phyloP scores from a whole-genome alignment of 2,888 invertebrate genomes.

The Mimas tiliae region DNA sequence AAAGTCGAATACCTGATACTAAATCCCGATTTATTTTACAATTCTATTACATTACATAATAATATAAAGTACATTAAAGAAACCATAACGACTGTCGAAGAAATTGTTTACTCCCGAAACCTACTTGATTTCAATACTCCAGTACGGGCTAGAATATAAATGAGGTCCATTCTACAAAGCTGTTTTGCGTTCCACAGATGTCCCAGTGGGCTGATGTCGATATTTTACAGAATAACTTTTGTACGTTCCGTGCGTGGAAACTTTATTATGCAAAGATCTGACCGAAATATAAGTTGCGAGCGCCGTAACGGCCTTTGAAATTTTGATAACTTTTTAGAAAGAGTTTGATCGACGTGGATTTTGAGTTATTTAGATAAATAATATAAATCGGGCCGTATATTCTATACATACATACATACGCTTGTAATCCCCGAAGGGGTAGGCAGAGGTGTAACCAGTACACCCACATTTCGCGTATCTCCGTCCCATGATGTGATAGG shows the following conservation, averaged over 20 bases:
- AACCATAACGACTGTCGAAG: not conserved
- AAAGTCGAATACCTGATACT: not conserved
- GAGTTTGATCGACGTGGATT: not conserved
- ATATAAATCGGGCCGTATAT: no score
- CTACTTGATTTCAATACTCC: conserved; percentile 37
- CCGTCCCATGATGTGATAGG: no score
- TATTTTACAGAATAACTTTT: conserved; percentile 29
- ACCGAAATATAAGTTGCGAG: not conserved
- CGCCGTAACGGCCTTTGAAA: not conserved
- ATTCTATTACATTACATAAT: not conserved
- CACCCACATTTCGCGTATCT: no score
- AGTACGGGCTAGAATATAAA: conserved; percentile 35
- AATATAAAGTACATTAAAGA: not conserved
- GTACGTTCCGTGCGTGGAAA: conserved; percentile 7
- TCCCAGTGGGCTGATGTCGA: conserved; percentile 25
- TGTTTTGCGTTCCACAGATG: conserved; percentile 31
- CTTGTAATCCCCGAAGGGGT: no score
- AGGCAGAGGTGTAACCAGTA: no score
- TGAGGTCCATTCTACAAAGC: conserved; percentile 34
- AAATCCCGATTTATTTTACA: not conserved
- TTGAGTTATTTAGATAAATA: no score
- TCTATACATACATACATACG: no score
- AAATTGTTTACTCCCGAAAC: conserved; percentile 31
- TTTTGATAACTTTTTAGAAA: not conserved
- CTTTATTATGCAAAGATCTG: conserved; percentile 12